Evolutionary conservation across 2,888 invertebrate species (phyloP), one percentile per base, ranked within the genome.

Genomic region (Nesidiocoris tenuis): DNA sequence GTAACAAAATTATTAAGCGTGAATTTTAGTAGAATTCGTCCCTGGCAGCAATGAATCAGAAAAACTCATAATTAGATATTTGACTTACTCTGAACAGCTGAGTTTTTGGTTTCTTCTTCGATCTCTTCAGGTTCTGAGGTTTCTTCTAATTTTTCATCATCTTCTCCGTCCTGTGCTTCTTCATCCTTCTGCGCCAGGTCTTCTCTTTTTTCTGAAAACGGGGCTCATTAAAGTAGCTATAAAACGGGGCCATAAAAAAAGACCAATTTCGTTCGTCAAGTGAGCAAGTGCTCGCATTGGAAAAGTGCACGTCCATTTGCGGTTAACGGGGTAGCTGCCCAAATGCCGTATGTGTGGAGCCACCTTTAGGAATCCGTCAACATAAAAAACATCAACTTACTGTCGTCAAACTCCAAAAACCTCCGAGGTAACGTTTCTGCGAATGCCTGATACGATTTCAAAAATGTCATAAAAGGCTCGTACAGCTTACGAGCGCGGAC

Each of bases 71-170:
- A 24, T 7, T 66, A 22, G 7, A 63, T 5, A 61, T 75, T 70
- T 70, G 82, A 59, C 81, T 81, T 61, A 77, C 79, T 74, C 77
- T 25, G 76, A 64, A 75, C 79, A n/a, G 79, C 78, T 75, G 80
- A 77, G 1, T 74, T 74, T 54, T 80, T 79, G 78, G 84, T 82
- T 66, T 84, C 84, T 55, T 85, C 85, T 39, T 80, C 79, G 78
- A 84, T 82, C 63, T 84, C 84, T 39, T 85, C 85, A 80, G 84
- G 83, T 54, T 84, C 84, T 78, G 66, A 39, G 61, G 59, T 75
- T 39, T 75, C 75, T 16, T 39, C 65, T n/a, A n/a, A n/a, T 1
- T 61, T 25, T 9, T 39, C 61, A 17, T 67, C 61, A 17, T 24
- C 66, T 39, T 59, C 55, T 17, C 7, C 54, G 54, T 23, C 56